These are phyloP conservation scores for Epsilonema sp. DNA, from an alignment of 2,888 invertebrate species.

Conservation along the genomic window DNA sequence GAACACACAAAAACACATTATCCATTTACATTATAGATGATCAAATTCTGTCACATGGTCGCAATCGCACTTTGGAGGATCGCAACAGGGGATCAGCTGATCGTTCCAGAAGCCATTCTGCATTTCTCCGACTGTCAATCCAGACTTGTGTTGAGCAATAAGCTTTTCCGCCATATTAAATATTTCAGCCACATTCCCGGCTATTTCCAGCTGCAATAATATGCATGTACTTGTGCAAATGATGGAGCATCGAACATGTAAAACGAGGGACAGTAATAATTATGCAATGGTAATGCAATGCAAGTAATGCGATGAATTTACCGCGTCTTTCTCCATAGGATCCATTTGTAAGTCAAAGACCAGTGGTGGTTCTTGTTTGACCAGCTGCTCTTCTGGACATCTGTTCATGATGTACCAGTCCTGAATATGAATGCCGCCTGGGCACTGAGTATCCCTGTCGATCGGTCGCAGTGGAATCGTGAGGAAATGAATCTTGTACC, in stretches of 20 bases:
- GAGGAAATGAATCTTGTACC: conserved; percentile 36
- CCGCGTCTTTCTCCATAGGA: not conserved
- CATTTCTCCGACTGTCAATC: not conserved
- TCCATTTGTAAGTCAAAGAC: not conserved
- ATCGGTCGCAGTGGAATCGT: conserved; percentile 14
- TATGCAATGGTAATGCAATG: too few relatives aligned
- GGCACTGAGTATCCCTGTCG: not conserved
- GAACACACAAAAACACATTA: too few relatives aligned
- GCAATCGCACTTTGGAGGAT: not conserved
- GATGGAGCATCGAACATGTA: too few relatives aligned
- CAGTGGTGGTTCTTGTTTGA: not conserved
- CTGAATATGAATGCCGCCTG: not conserved
- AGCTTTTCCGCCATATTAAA: too few relatives aligned
- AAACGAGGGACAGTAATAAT: too few relatives aligned
- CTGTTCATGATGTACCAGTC: not conserved
- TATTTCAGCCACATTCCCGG: too few relatives aligned
- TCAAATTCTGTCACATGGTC: too few relatives aligned
- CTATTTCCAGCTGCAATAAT: too few relatives aligned
- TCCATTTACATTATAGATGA: too few relatives aligned
- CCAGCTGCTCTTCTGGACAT: not conserved
- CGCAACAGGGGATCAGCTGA: not conserved
- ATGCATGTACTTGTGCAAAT: too few relatives aligned
- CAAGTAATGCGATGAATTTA: too few relatives aligned
- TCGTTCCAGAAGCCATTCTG: not conserved
- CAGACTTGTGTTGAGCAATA: not conserved